Base-by-base conservation (phyloP, 2,888 invertebrate species). In the Steromphala cineraria region DNA sequence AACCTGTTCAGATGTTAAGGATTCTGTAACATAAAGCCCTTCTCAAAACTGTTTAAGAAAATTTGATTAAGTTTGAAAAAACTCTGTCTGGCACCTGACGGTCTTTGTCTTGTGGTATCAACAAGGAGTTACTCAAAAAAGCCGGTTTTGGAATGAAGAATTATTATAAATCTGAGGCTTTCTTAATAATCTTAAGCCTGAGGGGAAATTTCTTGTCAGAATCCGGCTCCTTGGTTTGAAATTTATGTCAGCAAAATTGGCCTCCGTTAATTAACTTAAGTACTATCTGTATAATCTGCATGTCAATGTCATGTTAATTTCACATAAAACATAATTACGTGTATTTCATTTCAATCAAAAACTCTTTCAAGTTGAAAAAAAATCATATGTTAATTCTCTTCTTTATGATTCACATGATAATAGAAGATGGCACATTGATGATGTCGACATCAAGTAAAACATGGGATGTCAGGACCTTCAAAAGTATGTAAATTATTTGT, bases 401-500 rank as follows among this genome's bases (percentile, higher is more conserved):
- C 62, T 62, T 62, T 62, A 62, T 62, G 62, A 21, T 28, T 62
- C 62, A 24, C 17, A 17, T 62, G 62, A 62, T 62, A 28, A 62
- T 62, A 24, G 62, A 28, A 28, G 24, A 28, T 24, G 17, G 15
- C 24, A 62, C 24, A 24, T 62, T 62, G 28, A 15, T 17, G 13
- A 10, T 28, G 62, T 28, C 28, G n/a, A 4, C 62, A 62, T 24
- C 28, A 28, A 28, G 28, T 24, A 24, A 62, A 62, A 62, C 15
- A 17, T 24, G 15, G 62, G 62, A 62, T 24, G 24, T 62, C 62
- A 62, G 24, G 62, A 62, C 62, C 62, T 62, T 62, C 62, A 62
- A 62, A 62, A 62, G 62, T 62, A 62, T 62, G 62, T 62, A 62
- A 62, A 62, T 62, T 28, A 62, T 62, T 24, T 24, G 62, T n/a